Base-by-base conservation (phyloP, 2,888 invertebrate species). In the Synanthedon myopaeformis region DNA sequence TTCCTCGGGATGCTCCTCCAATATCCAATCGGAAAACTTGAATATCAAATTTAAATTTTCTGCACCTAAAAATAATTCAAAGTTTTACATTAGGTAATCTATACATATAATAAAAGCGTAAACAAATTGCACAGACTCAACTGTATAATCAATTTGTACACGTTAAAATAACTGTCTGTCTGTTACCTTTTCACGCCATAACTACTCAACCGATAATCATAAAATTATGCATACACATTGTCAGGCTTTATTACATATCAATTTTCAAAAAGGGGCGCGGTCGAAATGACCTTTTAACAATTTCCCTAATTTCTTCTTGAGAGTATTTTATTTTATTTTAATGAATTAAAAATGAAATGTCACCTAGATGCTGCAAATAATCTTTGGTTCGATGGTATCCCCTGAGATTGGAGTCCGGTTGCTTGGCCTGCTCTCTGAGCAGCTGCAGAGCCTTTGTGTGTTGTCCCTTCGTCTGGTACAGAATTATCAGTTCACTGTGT, bases 391-490 rank as follows among this genome's bases (percentile, higher is more conserved):
- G 89, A 57, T 96, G 93, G 58, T 92, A 91, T 0, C 96, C 97
- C 66, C 90, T 91, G 0, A 96, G 82, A 58, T 91, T 92, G 3
- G 96, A 94, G 66, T 94, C 93, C 0, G 91, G 90, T 72, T 93
- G 89, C 69, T 90, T 89, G 6, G 94, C 89, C 72, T 94, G 95
- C 51, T 93, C 92, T 66, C 92, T 90, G 41, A 99, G 87, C 55
- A 98, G 83, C 67, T 96, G 95, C 17, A 99, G 87, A 10, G 99
- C 99, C 81, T 96, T 94, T 58, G 93, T 91, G 74, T 99, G 98
- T 64, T 96, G 93, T 0, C 94, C 96, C 79, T 97, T 98, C 0
- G 94, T 95, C 79, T 98, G 95, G 78, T 99, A 99, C 41, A 99
- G 88, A 67, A 99, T 97, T 61, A 98, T 96, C 0, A 99, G 89